Evolutionary conservation across 2,113 vertebrate species (phyloP).

Genomic region (Actenoides hombroni): DNA sequence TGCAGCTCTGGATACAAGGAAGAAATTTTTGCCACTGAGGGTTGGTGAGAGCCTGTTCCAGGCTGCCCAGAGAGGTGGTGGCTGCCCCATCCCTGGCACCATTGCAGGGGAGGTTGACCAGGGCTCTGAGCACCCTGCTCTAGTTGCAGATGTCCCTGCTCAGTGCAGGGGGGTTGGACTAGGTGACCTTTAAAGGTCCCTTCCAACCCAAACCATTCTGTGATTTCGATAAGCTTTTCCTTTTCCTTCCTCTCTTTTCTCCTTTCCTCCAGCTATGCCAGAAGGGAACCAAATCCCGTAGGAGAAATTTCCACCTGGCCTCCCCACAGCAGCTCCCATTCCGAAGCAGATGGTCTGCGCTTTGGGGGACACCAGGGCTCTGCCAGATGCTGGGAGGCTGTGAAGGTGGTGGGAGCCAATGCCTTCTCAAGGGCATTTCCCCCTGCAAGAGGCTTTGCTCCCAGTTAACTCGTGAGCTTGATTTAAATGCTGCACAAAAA

Average conservation of each 20-base stretch:
- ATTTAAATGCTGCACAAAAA: not conserved
- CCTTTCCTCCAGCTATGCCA: not conserved
- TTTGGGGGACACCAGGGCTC: not conserved
- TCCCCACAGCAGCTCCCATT: not conserved
- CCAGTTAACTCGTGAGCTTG: not conserved
- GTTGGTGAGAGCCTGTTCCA: too few species aligned
- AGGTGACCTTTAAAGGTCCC: not conserved
- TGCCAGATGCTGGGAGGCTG: not conserved
- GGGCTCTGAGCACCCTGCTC: not conserved
- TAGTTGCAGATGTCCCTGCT: not conserved
- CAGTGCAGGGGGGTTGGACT: not conserved
- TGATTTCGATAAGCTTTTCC: not conserved
- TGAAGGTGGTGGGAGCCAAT: rapidly evolving
- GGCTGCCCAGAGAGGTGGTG: too few species aligned
- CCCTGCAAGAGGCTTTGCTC: not conserved
- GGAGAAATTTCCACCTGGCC: not conserved
- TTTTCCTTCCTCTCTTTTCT: not conserved
- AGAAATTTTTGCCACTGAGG: too few species aligned
- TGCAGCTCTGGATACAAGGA: not conserved
- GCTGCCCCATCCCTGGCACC: too few species aligned
- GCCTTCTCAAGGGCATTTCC: not conserved
- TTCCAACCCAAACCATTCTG: not conserved
- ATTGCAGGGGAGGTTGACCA: too few species aligned
- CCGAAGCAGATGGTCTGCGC: not conserved
- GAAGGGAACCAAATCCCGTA: not conserved